phyloP scores from a whole-genome alignment of 1,140 invertebrate genomes.

The Chionoecetes opilio region DNA sequence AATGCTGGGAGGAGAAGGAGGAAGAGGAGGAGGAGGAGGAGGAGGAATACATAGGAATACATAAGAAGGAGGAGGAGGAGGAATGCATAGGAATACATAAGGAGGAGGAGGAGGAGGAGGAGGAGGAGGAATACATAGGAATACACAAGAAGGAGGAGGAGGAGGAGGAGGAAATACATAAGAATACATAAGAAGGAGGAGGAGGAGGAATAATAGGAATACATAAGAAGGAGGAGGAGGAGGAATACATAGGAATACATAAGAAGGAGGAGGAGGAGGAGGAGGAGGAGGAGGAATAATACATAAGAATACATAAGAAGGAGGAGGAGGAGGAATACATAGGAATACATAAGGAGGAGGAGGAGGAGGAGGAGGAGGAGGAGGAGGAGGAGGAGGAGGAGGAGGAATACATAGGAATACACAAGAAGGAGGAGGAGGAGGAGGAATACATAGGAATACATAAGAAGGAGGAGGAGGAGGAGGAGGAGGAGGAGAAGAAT shows the following conservation, averaged over 20 bases:
- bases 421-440: not conserved
- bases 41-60: not conserved
- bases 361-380: not conserved
- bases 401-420: not conserved
- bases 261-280: not conserved
- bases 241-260: too few relatives aligned
- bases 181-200: too few relatives aligned
- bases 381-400: constrained; percentile 23
- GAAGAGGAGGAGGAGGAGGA: not conserved
- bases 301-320: not conserved
- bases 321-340: not conserved
- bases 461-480: not conserved
- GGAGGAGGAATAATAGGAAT: not conserved
- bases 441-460: not conserved
- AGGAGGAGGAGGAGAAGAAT: not conserved
- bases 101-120: not conserved
- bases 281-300: not conserved
- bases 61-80: not conserved
- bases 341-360: not conserved
- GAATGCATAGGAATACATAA: not conserved
- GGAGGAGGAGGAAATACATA: too few relatives aligned
- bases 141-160: not conserved
- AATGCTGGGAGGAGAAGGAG: not conserved
- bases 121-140: not conserved
- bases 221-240: not conserved